A percentile compares a stretch with the other conserved stretches of the same genome.
These are phyloP conservation scores for Xestoiulus laeticollis DNA, from an alignment of 2,888 invertebrate genomes.

Conservation along the genomic window DNA sequence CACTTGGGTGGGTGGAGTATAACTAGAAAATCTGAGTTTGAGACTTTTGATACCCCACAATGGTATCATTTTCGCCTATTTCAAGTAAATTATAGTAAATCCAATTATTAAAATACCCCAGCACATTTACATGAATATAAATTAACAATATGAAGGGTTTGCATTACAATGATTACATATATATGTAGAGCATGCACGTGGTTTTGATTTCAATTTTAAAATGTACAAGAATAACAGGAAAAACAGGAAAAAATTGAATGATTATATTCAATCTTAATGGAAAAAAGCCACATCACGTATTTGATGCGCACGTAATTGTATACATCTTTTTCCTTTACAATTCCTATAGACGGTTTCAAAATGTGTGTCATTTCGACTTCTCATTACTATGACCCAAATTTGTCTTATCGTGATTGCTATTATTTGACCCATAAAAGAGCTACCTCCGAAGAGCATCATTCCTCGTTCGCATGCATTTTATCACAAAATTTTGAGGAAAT, in stretches of 20 bases:
- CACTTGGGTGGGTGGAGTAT: too few relatives aligned
- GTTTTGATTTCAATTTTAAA: too few relatives aligned
- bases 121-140: too few relatives aligned
- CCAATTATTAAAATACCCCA: too few relatives aligned
- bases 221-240: too few relatives aligned
- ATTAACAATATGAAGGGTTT: too few relatives aligned
- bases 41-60: too few relatives aligned
- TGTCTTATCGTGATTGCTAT: background rate
- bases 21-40: too few relatives aligned
- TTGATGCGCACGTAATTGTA: background rate
- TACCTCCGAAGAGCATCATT: slow-evolving; percentile 6
- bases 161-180: too few relatives aligned
- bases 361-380: slow-evolving; percentile 34
- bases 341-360: slow-evolving; percentile 1
- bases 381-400: slow-evolving; percentile 23
- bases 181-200: too few relatives aligned
- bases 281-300: background rate
- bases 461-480: background rate
- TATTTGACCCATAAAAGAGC: slow-evolving; percentile 21
- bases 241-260: background rate
- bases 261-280: background rate
- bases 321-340: background rate
- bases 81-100: too few relatives aligned
- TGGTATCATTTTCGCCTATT: too few relatives aligned
- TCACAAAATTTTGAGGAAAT: background rate